phyloP scores from a whole-genome alignment of 2,888 invertebrate genomes.

The Drosophila pseudotakahashii region DNA sequence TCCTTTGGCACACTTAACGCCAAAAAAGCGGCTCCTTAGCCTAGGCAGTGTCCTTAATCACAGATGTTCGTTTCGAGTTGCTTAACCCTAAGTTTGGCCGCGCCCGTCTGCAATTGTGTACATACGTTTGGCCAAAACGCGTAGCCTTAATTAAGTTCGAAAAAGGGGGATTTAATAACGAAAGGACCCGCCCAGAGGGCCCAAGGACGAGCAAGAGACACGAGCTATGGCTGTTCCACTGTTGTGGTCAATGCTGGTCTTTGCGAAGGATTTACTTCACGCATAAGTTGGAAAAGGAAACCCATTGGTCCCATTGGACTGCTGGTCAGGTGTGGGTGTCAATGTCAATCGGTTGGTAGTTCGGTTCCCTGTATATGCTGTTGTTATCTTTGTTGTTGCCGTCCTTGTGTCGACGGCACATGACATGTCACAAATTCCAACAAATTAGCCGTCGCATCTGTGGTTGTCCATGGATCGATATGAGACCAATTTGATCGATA shows the following conservation, averaged over 20 bases:
- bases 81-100: conserved; percentile 37
- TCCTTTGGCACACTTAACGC: conserved; percentile 21
- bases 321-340: conserved; percentile 41
- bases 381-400: conserved; percentile 49
- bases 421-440: conserved; percentile 57
- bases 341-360: conserved; percentile 44
- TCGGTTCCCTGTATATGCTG: conserved; percentile 1
- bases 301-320: conserved; percentile 25
- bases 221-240: conserved; percentile 45
- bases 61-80: conserved; percentile 48
- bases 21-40: conserved; percentile 17
- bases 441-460: conserved; percentile 73
- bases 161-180: conserved; percentile 69
- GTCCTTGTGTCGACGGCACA: conserved; percentile 59
- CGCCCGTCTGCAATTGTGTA: conserved; percentile 39
- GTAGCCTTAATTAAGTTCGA: conserved; percentile 72
- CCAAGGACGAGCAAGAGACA: conserved; percentile 61
- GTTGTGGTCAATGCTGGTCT: conserved; percentile 39
- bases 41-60: conserved; percentile 59
- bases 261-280: conserved; percentile 50
- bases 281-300: conserved; percentile 55
- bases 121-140: conserved; percentile 56
- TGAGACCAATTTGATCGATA: conserved; percentile 48
- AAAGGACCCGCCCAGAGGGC: conserved; percentile 35
- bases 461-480: conserved; percentile 61